Evolutionary conservation across 2,797 vertebrate genomes (phyloP), one percentile per base, ranked within the genome.

Genomic region (Hozukius guyotensis): DNA sequence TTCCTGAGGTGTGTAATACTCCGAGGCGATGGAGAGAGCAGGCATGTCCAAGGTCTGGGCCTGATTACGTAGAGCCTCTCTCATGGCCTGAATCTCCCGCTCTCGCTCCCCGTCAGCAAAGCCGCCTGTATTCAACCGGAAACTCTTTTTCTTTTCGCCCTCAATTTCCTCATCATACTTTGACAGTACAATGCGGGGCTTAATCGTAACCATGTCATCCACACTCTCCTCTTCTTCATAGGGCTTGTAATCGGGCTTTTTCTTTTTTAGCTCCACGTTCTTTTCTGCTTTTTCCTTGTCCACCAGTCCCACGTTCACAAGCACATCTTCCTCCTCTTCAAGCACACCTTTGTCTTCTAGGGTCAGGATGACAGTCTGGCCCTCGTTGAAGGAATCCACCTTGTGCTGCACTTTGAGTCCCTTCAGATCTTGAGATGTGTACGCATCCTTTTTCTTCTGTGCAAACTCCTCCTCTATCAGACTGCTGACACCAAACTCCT

Each of bases 151-250:
- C 92, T 97, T 97, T 84, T 98, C 97, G 0, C 98, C 97, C 0
- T 99, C 97, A 0, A 99, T 97, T 89, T 98, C 97, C 82, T 98
- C 98, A 0, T 99, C 97, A 0, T 99, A 99, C 87, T 99, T 98
- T 31, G 97, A 95, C 72, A 99, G 94, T 11, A 99, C 93, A 0
- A 95, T 85, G 29, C 88, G 96, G 3, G 91, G 56, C 67, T 97
- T 97, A 3, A 96, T 90, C 57, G 81, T 83, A 1, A 95, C 95
- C 96, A 99, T 95, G 93, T 97, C 97, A 0, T 98, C 98, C 72
- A 98, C 96, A 0, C 91, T 97, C 90, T 98, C 97, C 0, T 97
- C 96, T 64, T 98, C 97, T 0, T 96, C 95, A 0, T 98, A 99
- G 1, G 97, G 96, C 87, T 97, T 96, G 89, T 98, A 98, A 18